Conservation (phyloP, 2,113 vertebrate genomes). For the Chelonoidis abingdonii region DNA sequence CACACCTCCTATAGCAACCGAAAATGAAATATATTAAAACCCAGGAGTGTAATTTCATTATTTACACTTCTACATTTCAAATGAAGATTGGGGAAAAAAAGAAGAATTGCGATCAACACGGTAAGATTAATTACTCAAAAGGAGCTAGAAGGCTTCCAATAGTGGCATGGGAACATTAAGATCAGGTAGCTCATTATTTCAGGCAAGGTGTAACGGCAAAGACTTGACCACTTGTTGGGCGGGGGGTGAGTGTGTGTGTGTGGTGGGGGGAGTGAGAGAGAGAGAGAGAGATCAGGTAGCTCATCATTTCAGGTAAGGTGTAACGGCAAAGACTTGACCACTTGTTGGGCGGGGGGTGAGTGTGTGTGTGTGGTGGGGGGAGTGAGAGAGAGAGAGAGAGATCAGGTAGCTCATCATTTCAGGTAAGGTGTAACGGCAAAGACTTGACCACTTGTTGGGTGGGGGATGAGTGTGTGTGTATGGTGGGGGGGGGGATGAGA, state of each 20-base stretch:
- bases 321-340: background rate
- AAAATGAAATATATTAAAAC: slow-evolving; percentile 65
- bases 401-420: background rate
- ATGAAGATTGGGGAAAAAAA: slow-evolving; percentile 23
- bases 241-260: background rate
- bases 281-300: background rate
- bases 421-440: background rate
- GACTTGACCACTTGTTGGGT: background rate
- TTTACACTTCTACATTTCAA: slow-evolving; percentile 45
- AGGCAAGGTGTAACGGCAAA: background rate
- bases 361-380: no score
- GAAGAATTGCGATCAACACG: slow-evolving; percentile 13
- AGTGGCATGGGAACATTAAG: background rate
- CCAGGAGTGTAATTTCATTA: slow-evolving; percentile 67
- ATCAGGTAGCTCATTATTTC: background rate
- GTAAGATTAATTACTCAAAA: slow-evolving; percentile 10
- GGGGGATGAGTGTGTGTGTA: no score
- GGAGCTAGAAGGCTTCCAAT: accelerated
- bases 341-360: no score
- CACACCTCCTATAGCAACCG: slow-evolving; percentile 50
- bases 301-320: background rate
- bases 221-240: background rate
- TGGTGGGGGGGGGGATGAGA: no score
- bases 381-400: background rate
- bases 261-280: no score